A percentile compares a stretch with the other conserved stretches of the same genome.
These are phyloP conservation scores for Nasonia longicornis DNA, from an alignment of 1,140 invertebrate genomes.

Conservation along the genomic window DNA sequence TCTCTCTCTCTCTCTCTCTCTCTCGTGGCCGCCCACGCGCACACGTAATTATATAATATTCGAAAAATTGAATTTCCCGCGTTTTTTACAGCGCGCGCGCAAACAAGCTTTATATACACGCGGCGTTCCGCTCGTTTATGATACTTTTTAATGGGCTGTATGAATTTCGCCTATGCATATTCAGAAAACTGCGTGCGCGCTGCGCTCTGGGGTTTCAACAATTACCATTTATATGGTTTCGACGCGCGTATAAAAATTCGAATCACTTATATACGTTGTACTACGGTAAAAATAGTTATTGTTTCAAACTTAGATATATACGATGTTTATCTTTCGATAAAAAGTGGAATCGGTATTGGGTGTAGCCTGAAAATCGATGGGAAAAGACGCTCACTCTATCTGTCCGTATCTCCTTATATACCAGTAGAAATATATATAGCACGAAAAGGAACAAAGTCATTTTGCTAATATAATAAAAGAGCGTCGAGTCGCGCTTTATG, in stretches of 20 bases:
- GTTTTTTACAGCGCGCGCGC: background rate
- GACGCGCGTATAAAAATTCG: too few relatives aligned
- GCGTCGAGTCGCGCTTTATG: background rate
- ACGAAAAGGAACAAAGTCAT: constrained; percentile 25
- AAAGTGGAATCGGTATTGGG: too few relatives aligned
- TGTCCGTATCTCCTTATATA: background rate
- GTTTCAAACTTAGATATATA: too few relatives aligned
- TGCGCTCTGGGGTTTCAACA: too few relatives aligned
- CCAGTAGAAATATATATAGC: background rate
- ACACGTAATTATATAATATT: background rate
- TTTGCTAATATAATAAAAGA: constrained; percentile 33
- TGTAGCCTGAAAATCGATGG: too few relatives aligned
- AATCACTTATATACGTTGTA: too few relatives aligned
- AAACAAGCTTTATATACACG: background rate
- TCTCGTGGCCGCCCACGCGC: background rate
- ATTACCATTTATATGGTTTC: too few relatives aligned
- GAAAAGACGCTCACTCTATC: too few relatives aligned
- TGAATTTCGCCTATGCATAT: background rate
- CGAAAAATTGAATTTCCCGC: constrained; percentile 2
- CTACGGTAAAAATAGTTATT: too few relatives aligned
- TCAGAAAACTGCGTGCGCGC: too few relatives aligned
- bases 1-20: background rate
- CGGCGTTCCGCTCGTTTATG: background rate
- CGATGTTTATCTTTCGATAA: too few relatives aligned
- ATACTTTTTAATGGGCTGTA: background rate